These are phyloP conservation scores for Oncorhynchus clarkii DNA, from an alignment of 2,113 vertebrate species.

Conservation along the genomic window DNA sequence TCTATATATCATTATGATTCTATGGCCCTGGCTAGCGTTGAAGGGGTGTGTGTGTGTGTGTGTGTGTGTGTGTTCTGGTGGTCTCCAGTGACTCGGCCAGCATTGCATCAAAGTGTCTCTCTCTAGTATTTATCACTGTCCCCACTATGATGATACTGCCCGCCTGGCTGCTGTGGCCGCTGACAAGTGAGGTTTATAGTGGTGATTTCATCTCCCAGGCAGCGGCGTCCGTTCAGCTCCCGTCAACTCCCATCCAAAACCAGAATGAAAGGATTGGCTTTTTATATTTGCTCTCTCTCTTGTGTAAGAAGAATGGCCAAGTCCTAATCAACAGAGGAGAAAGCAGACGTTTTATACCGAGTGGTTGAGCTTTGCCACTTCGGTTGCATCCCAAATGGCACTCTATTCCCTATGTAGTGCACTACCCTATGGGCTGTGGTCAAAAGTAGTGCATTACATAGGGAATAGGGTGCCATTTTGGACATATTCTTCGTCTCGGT, in stretches of 20 bases:
- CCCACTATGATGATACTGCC: slow-evolving; percentile 9
- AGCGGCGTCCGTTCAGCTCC: slow-evolving; percentile 11
- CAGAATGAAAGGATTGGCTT: slow-evolving; percentile 16
- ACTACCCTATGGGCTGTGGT: too few relatives aligned
- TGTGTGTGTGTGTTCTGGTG: neutral
- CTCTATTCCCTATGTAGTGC: too few relatives aligned
- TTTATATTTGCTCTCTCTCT: neutral
- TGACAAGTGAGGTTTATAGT: slow-evolving; percentile 37
- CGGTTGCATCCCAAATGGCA: too few relatives aligned
- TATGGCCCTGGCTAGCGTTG: neutral
- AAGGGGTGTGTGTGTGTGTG: neutral
- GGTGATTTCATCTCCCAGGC: slow-evolving; percentile 27
- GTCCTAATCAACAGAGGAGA: slow-evolving; percentile 40
- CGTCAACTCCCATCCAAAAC: slow-evolving; percentile 18
- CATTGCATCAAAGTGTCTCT: neutral
- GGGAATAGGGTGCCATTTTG: too few relatives aligned
- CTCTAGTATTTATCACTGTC: neutral
- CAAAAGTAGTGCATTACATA: too few relatives aligned
- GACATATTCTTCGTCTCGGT: slow-evolving; percentile 17
- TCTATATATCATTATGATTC: neutral
- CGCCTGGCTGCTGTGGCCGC: neutral
- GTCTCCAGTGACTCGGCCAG: neutral
- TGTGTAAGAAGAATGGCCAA: slow-evolving; percentile 6
- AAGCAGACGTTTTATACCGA: slow-evolving; percentile 40
- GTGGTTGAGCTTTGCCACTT: slow-evolving; percentile 38